These are phyloP conservation scores for Polyploca ridens DNA, from an alignment of 2,888 invertebrate genomes.

Conservation along the genomic window DNA sequence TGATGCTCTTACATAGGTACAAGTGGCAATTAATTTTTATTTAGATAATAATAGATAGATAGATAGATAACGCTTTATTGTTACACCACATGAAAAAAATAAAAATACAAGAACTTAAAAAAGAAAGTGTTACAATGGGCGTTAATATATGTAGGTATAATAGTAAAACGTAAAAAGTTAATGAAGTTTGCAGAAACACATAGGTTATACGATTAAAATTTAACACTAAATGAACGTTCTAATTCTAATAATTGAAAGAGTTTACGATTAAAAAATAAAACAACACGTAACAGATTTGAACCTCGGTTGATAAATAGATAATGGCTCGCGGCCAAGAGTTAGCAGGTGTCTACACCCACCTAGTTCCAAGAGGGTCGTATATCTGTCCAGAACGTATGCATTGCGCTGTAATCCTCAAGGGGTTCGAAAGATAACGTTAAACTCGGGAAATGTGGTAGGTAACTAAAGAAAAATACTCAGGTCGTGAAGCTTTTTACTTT, in stretches of 20 bases:
- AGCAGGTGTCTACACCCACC: slow-evolving; percentile 10
- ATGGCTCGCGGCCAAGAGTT: slow-evolving; percentile 1
- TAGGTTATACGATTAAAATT: not conserved
- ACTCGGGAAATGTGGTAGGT: not conserved
- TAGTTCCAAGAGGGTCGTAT: not conserved
- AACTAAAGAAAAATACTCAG: not conserved
- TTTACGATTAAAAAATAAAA: not conserved
- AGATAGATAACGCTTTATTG: no score
- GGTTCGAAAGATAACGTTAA: not conserved
- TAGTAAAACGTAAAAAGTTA: not conserved
- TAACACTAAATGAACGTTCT: not conserved
- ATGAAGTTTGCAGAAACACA: no score
- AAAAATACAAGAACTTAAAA: no score
- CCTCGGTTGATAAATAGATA: slow-evolving; percentile 9
- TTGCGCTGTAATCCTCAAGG: not conserved
- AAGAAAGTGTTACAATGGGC: no score
- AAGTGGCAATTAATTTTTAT: no score
- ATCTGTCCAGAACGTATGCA: slow-evolving; percentile 1
- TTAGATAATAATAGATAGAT: no score
- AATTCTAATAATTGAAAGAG: not conserved
- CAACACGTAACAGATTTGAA: not conserved
- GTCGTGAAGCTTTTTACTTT: not conserved
- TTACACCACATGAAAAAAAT: no score
- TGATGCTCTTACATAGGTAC: no score
- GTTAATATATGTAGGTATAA: no score